Evolutionary conservation across 2,113 vertebrate species (phyloP).

Genomic region (Phycodurus eques): DNA sequence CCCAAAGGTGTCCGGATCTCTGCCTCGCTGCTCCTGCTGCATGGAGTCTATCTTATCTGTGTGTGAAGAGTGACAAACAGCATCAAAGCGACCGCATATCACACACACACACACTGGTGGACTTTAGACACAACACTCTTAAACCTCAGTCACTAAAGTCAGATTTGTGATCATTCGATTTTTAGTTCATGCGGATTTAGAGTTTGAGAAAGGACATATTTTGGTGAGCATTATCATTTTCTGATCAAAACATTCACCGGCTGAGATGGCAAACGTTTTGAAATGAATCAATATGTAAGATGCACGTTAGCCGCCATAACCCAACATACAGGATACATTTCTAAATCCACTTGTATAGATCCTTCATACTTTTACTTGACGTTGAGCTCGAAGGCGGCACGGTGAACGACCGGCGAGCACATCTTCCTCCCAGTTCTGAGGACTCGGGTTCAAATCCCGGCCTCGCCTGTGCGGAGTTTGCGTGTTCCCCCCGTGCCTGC

Average conservation of each 20-base stretch:
- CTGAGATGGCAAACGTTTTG: too few species aligned
- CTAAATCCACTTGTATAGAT: slow-evolving; percentile 3
- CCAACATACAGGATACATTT: neutral
- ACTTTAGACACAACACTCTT: slow-evolving; percentile 11
- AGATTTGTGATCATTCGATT: neutral
- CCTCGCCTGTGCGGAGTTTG: too few species aligned
- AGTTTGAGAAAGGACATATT: neutral
- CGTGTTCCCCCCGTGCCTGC: too few species aligned
- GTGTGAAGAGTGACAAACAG: slow-evolving; percentile 63
- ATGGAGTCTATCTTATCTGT: slow-evolving; percentile 54
- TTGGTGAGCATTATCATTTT: too few species aligned
- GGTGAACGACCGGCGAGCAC: too few species aligned
- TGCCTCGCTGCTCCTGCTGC: slow-evolving; percentile 46
- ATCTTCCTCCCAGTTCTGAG: too few species aligned
- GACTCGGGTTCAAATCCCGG: too few species aligned
- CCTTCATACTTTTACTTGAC: slow-evolving; percentile 22
- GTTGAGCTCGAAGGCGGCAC: too few species aligned
- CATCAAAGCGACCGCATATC: slow-evolving; percentile 56
- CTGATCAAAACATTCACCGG: too few species aligned
- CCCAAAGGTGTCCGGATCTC: slow-evolving; percentile 59
- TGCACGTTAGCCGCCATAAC: neutral
- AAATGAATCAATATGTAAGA: too few species aligned
- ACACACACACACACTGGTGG: slow-evolving; percentile 25
- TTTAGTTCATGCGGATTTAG: neutral
- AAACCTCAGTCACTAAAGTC: neutral